Conservation (phyloP, 2,888 invertebrate species). For the Patella depressa region DNA sequence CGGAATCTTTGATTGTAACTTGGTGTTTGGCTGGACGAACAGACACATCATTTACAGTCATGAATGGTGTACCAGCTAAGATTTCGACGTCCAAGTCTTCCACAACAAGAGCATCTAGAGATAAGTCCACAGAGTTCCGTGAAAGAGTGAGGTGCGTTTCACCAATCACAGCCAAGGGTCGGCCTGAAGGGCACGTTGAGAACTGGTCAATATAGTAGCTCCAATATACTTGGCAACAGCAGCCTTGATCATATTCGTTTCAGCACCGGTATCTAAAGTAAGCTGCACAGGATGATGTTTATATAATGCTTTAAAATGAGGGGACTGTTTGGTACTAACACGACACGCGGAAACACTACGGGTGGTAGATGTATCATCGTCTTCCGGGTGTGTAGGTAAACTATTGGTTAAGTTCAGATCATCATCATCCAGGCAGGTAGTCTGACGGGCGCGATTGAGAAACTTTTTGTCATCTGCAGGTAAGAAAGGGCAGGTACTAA, state of each 20-base stretch:
- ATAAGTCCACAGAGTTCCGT: slow-evolving; percentile 9
- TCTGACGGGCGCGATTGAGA: slow-evolving; percentile 22
- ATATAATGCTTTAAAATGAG: neutral
- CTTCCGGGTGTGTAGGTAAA: no score
- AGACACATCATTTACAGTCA: slow-evolving; percentile 34
- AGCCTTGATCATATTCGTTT: slow-evolving; percentile 29
- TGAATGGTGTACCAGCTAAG: slow-evolving; percentile 35
- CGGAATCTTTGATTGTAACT: slow-evolving; percentile 24
- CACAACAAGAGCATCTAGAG: slow-evolving; percentile 35
- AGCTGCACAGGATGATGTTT: neutral
- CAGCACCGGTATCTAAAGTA: slow-evolving; percentile 22
- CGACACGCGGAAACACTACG: neutral
- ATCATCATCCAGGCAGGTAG: slow-evolving; percentile 1
- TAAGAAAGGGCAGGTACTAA: slow-evolving; percentile 31
- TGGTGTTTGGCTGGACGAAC: slow-evolving; percentile 31
- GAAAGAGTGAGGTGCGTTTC: slow-evolving; percentile 9
- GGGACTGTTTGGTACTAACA: neutral
- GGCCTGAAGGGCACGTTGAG: slow-evolving; percentile 24
- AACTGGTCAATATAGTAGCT: slow-evolving; percentile 13
- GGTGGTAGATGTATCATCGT: no score
- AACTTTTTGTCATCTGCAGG: slow-evolving; percentile 30
- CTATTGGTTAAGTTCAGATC: no score
- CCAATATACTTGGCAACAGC: slow-evolving; percentile 19
- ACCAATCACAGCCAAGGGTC: slow-evolving; percentile 26
- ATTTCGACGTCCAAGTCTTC: slow-evolving; percentile 34